Percentiles rank a stretch among this genome's conserved stretches.
Evolutionary conservation across 2,797 vertebrate genomes (phyloP).

Genomic region (Gymnopithys bicolor): DNA sequence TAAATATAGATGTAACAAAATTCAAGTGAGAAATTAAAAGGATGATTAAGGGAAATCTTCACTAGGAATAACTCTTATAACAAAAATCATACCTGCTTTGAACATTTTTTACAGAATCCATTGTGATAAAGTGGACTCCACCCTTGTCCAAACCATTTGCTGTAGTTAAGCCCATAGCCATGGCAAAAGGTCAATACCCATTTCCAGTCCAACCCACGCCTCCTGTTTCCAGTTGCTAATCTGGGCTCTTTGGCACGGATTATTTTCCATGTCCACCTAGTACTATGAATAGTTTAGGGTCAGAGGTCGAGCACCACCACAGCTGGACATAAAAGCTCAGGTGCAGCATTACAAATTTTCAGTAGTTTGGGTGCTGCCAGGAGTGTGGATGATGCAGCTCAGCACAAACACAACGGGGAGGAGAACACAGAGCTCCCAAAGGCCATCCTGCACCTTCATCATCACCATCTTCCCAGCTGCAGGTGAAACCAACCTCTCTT

Average conservation of each 20-base stretch:
- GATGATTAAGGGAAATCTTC: background rate
- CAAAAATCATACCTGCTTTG: background rate
- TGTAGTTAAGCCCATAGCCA: background rate
- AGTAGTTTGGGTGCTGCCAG: background rate
- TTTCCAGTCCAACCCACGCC: background rate
- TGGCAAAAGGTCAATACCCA: background rate
- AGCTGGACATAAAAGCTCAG: background rate
- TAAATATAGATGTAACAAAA: background rate
- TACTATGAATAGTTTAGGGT: background rate
- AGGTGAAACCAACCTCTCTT: background rate
- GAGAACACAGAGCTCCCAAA: background rate
- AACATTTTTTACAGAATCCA: background rate
- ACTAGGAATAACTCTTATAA: background rate
- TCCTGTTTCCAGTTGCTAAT: slow-evolving; percentile 17
- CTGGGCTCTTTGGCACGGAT: background rate
- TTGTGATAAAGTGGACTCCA: background rate
- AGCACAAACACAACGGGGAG: background rate
- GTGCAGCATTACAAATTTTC: rapidly evolving
- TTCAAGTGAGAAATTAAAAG: background rate
- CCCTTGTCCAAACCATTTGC: background rate
- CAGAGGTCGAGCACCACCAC: background rate
- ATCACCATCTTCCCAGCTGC: background rate
- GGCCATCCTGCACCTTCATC: rapidly evolving
- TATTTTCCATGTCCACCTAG: background rate
- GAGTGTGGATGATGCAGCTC: background rate